Conservation (phyloP, 2,888 invertebrate genomes). For the Dasypogon diadema region DNA sequence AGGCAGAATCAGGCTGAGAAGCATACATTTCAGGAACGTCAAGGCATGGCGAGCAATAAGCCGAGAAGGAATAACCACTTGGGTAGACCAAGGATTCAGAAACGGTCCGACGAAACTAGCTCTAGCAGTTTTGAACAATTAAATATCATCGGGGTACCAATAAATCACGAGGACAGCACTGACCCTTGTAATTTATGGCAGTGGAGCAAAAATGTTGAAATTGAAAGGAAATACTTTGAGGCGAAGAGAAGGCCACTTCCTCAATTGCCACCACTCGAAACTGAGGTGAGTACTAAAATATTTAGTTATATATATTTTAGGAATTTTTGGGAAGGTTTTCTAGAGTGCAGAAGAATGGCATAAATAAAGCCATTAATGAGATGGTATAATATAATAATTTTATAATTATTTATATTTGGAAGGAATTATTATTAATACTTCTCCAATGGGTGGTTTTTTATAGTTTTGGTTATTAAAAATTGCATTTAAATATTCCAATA, state of each 20-base stretch:
- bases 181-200: constrained; percentile 34
- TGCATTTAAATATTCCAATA: no score
- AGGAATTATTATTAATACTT: no score
- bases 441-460: no score
- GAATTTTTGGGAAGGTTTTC: neutral
- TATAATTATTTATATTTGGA: no score
- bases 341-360: no score
- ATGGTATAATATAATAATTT: no score
- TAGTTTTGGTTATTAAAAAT: no score
- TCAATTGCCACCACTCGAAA: constrained; percentile 56
- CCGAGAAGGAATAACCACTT: constrained; percentile 34
- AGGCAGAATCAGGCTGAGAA: constrained; percentile 5
- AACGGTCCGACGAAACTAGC: constrained; percentile 58
- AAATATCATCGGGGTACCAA: constrained; percentile 54
- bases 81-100: constrained; percentile 42
- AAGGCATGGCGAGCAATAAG: constrained; percentile 15
- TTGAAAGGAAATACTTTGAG: constrained; percentile 53
- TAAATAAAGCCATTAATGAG: no score
- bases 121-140: constrained; percentile 62
- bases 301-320: neutral
- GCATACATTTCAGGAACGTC: constrained; percentile 11
- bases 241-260: constrained; percentile 58
- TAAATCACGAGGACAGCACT: constrained; percentile 35
- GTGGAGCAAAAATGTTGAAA: constrained; percentile 32
- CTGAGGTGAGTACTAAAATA: constrained; percentile 55